Conservation (phyloP, 2,797 vertebrate species). For the Danionella dracula region DNA sequence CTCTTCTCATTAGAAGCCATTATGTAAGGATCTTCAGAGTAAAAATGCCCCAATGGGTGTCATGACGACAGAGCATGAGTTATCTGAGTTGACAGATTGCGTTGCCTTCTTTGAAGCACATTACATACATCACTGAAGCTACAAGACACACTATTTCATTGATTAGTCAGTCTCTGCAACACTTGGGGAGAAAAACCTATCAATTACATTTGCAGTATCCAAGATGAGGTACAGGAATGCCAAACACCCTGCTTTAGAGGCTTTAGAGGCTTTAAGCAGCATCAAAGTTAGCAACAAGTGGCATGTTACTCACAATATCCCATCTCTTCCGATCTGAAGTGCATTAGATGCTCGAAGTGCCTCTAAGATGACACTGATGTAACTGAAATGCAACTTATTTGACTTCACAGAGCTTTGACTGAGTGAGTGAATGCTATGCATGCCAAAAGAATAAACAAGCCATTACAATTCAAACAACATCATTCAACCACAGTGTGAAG, state of each 20-base stretch:
- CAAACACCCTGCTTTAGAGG: not conserved
- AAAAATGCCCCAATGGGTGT: not conserved
- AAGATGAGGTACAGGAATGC: not conserved
- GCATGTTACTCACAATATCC: slow-evolving; percentile 1
- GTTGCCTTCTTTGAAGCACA: slow-evolving; percentile 11
- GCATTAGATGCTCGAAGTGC: slow-evolving; percentile 1
- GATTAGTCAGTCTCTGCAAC: not conserved
- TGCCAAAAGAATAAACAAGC: slow-evolving; percentile 19
- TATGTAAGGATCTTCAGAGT: slow-evolving; percentile 26
- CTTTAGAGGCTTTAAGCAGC: not conserved
- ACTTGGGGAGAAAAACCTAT: not conserved
- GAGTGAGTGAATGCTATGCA: not conserved
- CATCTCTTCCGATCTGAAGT: slow-evolving; percentile 22
- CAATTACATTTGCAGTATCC: not conserved
- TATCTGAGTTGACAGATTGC: slow-evolving; percentile 30
- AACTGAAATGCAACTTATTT: slow-evolving; percentile 26
- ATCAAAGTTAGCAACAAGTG: slow-evolving; percentile 9
- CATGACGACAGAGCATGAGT: not conserved
- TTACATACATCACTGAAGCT: not conserved
- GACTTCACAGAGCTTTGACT: slow-evolving; percentile 3
- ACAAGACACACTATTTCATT: not conserved
- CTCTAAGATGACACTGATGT: slow-evolving; percentile 32
- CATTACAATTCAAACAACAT: slow-evolving; percentile 48
- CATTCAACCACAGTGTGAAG: too few species aligned
- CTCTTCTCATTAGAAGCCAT: slow-evolving; percentile 23